phyloP scores from a whole-genome alignment of 2,797 vertebrate species.

The Saguinus oedipus region DNA sequence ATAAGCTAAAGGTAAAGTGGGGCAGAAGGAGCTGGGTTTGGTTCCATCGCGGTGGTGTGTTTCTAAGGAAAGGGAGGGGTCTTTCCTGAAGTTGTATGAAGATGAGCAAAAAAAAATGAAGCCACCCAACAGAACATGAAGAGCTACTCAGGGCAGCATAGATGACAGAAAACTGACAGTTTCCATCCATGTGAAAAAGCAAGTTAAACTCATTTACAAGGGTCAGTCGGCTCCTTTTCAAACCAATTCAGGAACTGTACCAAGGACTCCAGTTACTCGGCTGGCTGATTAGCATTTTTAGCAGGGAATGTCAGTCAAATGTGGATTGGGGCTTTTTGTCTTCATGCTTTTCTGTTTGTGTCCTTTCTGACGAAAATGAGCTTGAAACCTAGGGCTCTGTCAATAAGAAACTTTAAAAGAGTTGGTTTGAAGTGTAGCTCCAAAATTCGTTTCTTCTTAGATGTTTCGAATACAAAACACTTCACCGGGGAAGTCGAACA shows the following conservation, averaged over 20 bases:
- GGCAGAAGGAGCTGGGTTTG: background rate
- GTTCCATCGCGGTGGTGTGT: background rate
- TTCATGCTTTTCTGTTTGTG: background rate
- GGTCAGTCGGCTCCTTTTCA: conserved; percentile 71
- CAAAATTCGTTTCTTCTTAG: background rate
- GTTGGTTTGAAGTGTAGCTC: background rate
- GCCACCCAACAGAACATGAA: background rate
- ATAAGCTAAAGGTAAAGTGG: background rate
- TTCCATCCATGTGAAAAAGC: conserved; percentile 67
- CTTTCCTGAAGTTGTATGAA: conserved; percentile 3
- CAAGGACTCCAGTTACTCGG: background rate
- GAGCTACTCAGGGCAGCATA: background rate
- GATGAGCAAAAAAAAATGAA: background rate
- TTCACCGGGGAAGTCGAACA: background rate
- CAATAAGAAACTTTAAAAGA: conserved; percentile 44
- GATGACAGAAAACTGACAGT: conserved; percentile 68
- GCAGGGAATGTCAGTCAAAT: conserved; percentile 49
- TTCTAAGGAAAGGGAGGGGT: conserved; percentile 20
- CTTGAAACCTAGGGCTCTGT: background rate
- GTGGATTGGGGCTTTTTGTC: background rate
- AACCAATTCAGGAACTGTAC: background rate
- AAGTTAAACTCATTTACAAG: conserved; percentile 74
- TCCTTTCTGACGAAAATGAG: background rate
- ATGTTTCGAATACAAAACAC: background rate
- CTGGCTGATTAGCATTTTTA: conserved; percentile 62